A percentile compares a stretch with the other conserved stretches of the same genome.
Evolutionary conservation across 2,797 vertebrate genomes (phyloP).

Genomic region (Megaceryle alcyon): DNA sequence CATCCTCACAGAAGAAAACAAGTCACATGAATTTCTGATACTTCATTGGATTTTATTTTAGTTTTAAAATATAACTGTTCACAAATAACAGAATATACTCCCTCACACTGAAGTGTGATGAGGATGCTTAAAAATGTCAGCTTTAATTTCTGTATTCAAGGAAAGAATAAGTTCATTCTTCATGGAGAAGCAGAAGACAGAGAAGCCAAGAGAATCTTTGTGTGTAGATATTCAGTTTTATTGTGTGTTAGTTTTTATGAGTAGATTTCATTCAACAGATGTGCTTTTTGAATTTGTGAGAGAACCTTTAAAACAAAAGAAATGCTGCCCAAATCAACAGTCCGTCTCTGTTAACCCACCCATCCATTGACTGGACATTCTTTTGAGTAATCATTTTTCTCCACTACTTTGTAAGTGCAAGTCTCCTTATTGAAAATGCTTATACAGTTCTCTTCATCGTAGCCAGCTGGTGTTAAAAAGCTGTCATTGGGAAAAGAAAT

Average conservation of each 20-base stretch:
- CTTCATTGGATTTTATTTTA: conserved; percentile 4
- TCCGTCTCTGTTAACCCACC: not conserved
- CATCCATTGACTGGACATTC: not conserved
- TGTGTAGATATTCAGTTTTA: not conserved
- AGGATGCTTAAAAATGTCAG: not conserved
- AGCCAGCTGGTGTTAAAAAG: accelerated
- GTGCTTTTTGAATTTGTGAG: not conserved
- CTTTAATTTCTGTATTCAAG: not conserved
- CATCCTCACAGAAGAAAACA: not conserved
- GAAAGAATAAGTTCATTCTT: not conserved
- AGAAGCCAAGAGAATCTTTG: not conserved
- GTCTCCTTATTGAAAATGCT: conserved; percentile 6
- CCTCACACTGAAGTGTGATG: not conserved
- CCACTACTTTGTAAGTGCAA: conserved; percentile 36
- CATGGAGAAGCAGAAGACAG: not conserved
- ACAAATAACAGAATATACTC: not conserved
- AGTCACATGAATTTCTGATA: not conserved
- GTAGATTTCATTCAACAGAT: not conserved
- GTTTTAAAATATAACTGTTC: not conserved
- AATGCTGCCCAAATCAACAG: not conserved
- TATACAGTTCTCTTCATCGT: not conserved
- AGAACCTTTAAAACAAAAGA: not conserved
- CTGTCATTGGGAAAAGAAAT: conserved; percentile 2
- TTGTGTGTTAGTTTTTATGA: not conserved
- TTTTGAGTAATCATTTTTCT: conserved; percentile 35